Evolutionary conservation across 2,113 vertebrate species (phyloP).

Genomic region (Hyaena hyaena): DNA sequence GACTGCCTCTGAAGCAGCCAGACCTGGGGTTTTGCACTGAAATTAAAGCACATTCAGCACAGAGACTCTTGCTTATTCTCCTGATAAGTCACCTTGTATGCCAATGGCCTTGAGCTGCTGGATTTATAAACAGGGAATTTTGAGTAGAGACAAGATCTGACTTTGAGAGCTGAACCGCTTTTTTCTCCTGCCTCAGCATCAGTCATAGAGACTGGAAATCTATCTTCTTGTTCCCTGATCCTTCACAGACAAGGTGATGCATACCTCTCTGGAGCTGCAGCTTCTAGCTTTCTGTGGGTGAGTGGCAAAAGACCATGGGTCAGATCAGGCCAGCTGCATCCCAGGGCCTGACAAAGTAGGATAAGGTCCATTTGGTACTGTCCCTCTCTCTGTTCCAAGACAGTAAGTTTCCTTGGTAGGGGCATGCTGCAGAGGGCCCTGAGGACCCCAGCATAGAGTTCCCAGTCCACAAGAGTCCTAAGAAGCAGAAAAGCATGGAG

Average conservation of each 20-base stretch:
- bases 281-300: conserved; percentile 4
- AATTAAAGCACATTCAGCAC: conserved; percentile 55
- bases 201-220: background rate
- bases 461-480: background rate
- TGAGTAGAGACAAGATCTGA: conserved; percentile 37
- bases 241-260: conserved; percentile 29
- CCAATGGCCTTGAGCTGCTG: conserved; percentile 6
- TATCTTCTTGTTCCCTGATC: background rate
- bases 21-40: conserved; percentile 31
- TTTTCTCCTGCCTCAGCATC: conserved; percentile 12
- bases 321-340: background rate
- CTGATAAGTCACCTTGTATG: background rate
- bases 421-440: background rate
- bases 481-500: background rate
- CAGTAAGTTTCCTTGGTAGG: background rate
- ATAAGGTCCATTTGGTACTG: background rate
- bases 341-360: background rate
- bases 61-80: background rate
- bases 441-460: background rate
- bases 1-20: conserved; percentile 31
- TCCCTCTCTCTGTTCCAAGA: background rate
- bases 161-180: background rate
- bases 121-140: background rate
- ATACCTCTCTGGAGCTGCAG: background rate
- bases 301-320: background rate